Percentiles rank a stretch among this genome's conserved stretches.
Evolutionary conservation across 1,140 invertebrate species (phyloP).

Genomic region (Hyphantria cunea): DNA sequence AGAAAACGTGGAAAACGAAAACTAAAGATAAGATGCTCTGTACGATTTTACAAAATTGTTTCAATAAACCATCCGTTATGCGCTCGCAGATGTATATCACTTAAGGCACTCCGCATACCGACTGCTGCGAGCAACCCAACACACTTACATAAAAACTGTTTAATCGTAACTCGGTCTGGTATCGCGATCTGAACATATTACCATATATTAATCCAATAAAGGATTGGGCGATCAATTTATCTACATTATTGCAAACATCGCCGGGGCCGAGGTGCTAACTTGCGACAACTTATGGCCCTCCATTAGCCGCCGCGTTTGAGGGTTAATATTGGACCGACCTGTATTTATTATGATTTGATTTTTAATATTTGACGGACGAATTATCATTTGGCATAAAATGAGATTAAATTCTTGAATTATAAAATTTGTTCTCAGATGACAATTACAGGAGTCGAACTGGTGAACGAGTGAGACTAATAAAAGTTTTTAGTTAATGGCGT

Average conservation of each 20-base stretch:
- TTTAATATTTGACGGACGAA: no score
- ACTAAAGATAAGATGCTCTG: no score
- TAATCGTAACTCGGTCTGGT: slow-evolving; percentile 69
- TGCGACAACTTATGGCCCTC: slow-evolving; percentile 48
- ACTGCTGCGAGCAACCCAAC: slow-evolving; percentile 62
- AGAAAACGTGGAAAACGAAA: no score
- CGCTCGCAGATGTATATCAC: not conserved
- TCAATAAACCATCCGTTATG: no score
- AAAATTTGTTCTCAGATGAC: no score
- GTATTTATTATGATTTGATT: no score
- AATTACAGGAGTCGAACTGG: no score
- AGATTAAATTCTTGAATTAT: no score
- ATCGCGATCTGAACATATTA: slow-evolving; percentile 70
- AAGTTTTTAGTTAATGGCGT: no score
- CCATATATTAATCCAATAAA: slow-evolving; percentile 75
- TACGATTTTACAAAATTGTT: not conserved
- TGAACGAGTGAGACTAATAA: no score
- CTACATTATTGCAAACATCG: slow-evolving; percentile 61
- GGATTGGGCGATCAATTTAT: slow-evolving; percentile 68
- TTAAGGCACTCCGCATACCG: slow-evolving; percentile 18
- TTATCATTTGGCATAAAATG: no score
- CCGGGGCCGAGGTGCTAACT: slow-evolving; percentile 46
- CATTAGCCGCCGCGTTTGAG: slow-evolving; percentile 42
- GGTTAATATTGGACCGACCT: no score
- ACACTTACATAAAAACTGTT: slow-evolving; percentile 75